A percentile compares a stretch with the other conserved stretches of the same genome.
Evolutionary conservation across 2,888 invertebrate genomes (phyloP).

Genomic region (Pherbina coryleti): DNA sequence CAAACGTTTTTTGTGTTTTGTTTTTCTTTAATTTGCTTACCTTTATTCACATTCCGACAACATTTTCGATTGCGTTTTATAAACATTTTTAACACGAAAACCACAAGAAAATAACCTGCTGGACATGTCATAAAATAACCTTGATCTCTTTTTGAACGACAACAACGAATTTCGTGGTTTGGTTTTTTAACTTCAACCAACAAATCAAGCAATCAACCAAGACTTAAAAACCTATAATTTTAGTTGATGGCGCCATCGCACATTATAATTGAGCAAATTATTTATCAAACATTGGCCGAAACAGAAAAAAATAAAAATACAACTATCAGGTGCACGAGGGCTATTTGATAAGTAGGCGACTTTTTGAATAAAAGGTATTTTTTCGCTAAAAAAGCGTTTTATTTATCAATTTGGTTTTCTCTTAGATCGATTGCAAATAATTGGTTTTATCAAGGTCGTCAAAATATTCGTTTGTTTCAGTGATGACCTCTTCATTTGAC

Average conservation of each 20-base stretch:
- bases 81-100: not conserved
- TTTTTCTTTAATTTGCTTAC: not conserved
- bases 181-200: not conserved
- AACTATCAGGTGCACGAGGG: not conserved
- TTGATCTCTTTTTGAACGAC: conserved; percentile 31
- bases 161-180: conserved; percentile 1
- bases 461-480: no score
- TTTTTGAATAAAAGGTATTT: no score
- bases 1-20: not conserved
- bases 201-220: not conserved
- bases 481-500: no score
- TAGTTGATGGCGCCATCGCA: conserved; percentile 8
- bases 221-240: not conserved
- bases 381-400: no score
- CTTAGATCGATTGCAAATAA: no score
- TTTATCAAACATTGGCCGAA: conserved; percentile 1
- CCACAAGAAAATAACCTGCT: conserved; percentile 8
- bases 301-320: not conserved
- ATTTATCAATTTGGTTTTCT: no score
- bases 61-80: not conserved
- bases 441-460: no score
- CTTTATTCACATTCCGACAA: not conserved
- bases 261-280: not conserved
- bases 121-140: conserved; percentile 16
- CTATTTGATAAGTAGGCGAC: no score